phyloP scores from a whole-genome alignment of 2,797 vertebrate genomes.

The Gallirallus australis region DNA sequence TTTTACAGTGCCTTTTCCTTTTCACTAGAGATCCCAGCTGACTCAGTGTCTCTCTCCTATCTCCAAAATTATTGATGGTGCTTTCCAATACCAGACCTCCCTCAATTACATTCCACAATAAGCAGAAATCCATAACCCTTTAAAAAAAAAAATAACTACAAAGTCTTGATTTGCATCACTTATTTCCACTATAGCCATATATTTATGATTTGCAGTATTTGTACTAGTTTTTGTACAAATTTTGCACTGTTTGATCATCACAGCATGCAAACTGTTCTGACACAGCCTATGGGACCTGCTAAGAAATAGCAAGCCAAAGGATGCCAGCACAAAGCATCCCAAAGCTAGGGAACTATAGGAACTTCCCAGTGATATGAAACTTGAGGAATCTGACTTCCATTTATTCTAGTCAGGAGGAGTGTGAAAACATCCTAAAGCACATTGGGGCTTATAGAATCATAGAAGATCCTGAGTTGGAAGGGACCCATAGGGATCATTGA shows the following conservation, averaged over 20 bases:
- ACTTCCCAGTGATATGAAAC: not conserved
- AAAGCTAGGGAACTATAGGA: not conserved
- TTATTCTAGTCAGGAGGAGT: too few species aligned
- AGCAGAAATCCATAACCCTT: not conserved
- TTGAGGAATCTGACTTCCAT: not conserved
- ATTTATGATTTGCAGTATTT: not conserved
- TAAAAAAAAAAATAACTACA: not conserved
- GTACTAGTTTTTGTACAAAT: not conserved
- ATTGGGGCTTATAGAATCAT: too few species aligned
- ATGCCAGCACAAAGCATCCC: not conserved
- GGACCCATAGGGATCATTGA: too few species aligned
- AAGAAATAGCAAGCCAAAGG: not conserved
- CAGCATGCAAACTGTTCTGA: not conserved
- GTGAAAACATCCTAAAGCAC: not conserved
- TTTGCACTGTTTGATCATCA: not conserved
- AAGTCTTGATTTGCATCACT: not conserved
- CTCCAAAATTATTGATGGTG: not conserved
- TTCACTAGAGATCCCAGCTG: not conserved
- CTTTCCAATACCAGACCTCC: not conserved
- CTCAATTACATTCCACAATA: not conserved
- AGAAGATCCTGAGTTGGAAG: too few species aligned
- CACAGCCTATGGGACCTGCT: fast-evolving
- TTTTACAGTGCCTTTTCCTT: not conserved
- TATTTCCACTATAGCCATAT: not conserved
- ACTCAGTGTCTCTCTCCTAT: not conserved